Conservation (phyloP, 1,140 invertebrate species). For the Psilanteris sp. region DNA sequence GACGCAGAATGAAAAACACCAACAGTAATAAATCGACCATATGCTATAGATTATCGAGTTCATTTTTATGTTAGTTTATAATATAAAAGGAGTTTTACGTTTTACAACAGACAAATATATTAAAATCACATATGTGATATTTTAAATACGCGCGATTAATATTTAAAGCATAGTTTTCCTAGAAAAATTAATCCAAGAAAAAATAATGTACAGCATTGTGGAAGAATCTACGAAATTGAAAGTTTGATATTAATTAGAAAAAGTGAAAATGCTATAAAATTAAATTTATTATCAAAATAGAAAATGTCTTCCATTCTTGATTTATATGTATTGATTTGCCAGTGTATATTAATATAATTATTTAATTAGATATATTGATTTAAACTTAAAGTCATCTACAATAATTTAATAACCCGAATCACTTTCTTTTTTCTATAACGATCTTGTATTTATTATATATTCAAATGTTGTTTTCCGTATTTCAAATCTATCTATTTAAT, state of each 20-base stretch:
- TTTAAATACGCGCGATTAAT: slow-evolving; percentile 16
- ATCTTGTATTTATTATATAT: slow-evolving; percentile 32
- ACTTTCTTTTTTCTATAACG: slow-evolving; percentile 6
- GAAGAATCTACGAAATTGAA: slow-evolving; percentile 22
- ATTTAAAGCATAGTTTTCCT: slow-evolving; percentile 13
- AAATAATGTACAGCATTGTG: no score
- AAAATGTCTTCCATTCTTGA: slow-evolving; percentile 2
- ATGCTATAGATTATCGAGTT: slow-evolving; percentile 52
- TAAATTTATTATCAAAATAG: slow-evolving; percentile 5
- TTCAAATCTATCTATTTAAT: slow-evolving; percentile 25
- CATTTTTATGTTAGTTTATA: slow-evolving; percentile 32
- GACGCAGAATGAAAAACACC: slow-evolving; percentile 52
- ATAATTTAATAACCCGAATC: slow-evolving; percentile 17
- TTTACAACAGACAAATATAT: slow-evolving; percentile 42
- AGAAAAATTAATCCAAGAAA: no score
- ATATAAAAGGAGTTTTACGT: slow-evolving; percentile 46
- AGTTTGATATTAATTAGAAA: slow-evolving; percentile 9
- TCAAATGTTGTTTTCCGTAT: slow-evolving; percentile 11
- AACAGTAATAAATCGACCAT: slow-evolving; percentile 59
- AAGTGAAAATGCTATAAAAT: no score
- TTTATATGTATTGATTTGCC: slow-evolving; percentile 1
- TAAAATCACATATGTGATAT: slow-evolving; percentile 18
- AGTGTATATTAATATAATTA: no score
- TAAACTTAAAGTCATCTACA: no score
- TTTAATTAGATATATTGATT: no score